phyloP scores from a whole-genome alignment of 2,888 invertebrate species.

The Automeris io region DNA sequence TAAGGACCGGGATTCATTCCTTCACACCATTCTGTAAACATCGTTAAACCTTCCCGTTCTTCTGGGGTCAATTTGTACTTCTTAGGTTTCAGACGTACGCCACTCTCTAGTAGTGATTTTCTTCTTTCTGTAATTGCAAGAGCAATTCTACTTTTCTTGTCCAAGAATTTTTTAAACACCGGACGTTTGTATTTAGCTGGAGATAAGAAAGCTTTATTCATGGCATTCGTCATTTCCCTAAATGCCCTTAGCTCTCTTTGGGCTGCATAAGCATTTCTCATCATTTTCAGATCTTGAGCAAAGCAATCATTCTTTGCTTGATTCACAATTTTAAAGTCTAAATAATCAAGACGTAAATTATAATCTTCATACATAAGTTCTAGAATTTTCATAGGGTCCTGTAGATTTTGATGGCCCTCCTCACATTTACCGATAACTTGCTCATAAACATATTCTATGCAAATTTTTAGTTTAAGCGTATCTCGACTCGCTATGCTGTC shows the following conservation, averaged over 20 bases:
- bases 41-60: constrained; percentile 48
- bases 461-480: constrained; percentile 61
- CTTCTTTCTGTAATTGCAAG: constrained; percentile 37
- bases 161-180: constrained; percentile 45
- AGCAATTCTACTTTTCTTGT: constrained; percentile 46
- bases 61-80: constrained; percentile 49
- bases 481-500: constrained; percentile 58
- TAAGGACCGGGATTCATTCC: constrained; percentile 53
- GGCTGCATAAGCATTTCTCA: constrained; percentile 59
- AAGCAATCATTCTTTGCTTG: constrained; percentile 61
- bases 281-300: constrained; percentile 60
- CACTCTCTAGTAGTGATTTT: constrained; percentile 27
- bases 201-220: constrained; percentile 63
- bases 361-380: constrained; percentile 68
- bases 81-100: constrained; percentile 28
- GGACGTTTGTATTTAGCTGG: constrained; percentile 47
- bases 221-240: constrained; percentile 61
- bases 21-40: constrained; percentile 68
- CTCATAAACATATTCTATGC: constrained; percentile 68
- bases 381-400: constrained; percentile 66
- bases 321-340: constrained; percentile 63
- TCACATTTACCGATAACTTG: constrained; percentile 66
- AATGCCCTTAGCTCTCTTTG: constrained; percentile 59
- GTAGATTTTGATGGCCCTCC: constrained; percentile 59
- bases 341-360: constrained; percentile 55